Evolutionary conservation across 2,797 vertebrate species (phyloP), one percentile per base, ranked within the genome.

Genomic region (Sternarchorhynchus goeldii): DNA sequence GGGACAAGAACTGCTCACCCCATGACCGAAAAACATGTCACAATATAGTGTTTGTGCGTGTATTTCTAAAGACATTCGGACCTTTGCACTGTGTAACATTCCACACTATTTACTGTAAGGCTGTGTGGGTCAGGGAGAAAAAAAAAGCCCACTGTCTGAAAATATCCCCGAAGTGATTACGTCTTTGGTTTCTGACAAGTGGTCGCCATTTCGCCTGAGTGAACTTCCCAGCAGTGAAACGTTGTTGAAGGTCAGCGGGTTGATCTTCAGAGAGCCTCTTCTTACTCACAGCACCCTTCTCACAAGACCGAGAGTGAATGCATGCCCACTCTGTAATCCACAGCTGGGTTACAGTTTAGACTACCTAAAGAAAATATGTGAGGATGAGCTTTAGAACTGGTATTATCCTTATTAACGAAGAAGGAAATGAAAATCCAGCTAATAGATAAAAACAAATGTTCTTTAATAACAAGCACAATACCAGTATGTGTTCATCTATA

Each of bases 161-260:
- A 53, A 71, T 39, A 60, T 66, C 63, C 36, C 36, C 4, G 36
- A 21, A 67, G 36, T 65, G 32, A 65, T 39, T n/a, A 6, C 6
- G 7, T 57, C 34, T 17, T 72, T 21, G 39, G 50, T 72, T 72
- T 45, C 50, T 64, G 5, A 65, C 67, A 72, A 57, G 45, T 63
- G 67, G 67, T 77, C 60, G 31, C 16, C 29, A 63, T 77, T 77
- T 56, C 21, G 14, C 14, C 12, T 60, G 36, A 31, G 32, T 55
- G 39, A 36, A 14, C 32, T 53, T 72, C 59, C 34, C 50, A n/a
- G 50, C 20, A 17, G 2, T 64, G 41, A 55, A 55, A 68, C 45
- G 31, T 6, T 50, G n/a, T 18, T 21, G 57, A 21, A 18, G 18
- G 29, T 53, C 57, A 70, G n/a, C 21, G 39, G 56, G 25, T 70